Percentiles rank a stretch among this genome's conserved stretches.
Evolutionary conservation across 2,888 invertebrate species (phyloP).

Genomic region (Labia minor): DNA sequence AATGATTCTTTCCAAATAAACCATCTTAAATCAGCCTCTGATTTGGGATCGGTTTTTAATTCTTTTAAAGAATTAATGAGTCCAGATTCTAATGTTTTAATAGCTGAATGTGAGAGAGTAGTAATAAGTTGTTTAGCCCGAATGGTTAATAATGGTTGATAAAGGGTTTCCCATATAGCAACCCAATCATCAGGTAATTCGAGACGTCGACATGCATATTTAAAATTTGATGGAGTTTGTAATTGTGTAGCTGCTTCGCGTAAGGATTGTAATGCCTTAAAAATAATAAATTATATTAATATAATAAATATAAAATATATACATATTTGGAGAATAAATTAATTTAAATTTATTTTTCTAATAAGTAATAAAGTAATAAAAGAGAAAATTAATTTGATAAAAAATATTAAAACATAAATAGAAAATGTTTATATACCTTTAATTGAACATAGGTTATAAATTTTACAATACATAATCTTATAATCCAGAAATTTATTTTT

Average conservation of each 20-base stretch:
- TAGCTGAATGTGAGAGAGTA: conserved; percentile 34
- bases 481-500: too few relatives aligned
- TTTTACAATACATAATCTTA: too few relatives aligned
- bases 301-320: conserved; percentile 16
- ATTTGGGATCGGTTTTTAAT: conserved; percentile 34
- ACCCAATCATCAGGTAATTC: conserved; percentile 53
- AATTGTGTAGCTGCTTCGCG: background rate
- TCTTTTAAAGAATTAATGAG: conserved; percentile 29
- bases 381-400: too few relatives aligned
- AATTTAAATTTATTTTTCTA: conserved; percentile 18
- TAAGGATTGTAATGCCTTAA: conserved; percentile 27
- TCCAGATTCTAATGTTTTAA: conserved; percentile 38
- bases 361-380: too few relatives aligned
- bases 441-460: too few relatives aligned
- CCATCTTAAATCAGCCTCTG: conserved; percentile 55
- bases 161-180: conserved; percentile 55
- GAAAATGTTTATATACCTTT: too few relatives aligned
- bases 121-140: conserved; percentile 53
- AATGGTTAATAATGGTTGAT: conserved; percentile 60
- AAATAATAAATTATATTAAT: too few relatives aligned
- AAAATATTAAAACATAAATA: too few relatives aligned
- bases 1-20: conserved; percentile 63
- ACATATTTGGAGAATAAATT: conserved; percentile 17
- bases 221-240: background rate
- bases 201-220: conserved; percentile 28